phyloP scores from a whole-genome alignment of 2,888 invertebrate species.

The Trichacis sp. region DNA sequence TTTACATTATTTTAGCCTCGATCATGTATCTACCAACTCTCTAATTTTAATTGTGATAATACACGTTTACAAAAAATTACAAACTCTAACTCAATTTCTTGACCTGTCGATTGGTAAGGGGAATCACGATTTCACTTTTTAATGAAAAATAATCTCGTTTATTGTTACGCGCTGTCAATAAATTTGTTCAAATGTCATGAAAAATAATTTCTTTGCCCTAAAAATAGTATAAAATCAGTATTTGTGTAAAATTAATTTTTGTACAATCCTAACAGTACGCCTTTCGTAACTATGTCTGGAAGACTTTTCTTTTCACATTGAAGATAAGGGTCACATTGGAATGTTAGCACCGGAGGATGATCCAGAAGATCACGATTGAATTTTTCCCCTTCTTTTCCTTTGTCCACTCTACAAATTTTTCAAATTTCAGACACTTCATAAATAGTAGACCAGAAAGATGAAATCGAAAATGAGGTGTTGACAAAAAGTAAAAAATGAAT shows the following conservation, averaged over 20 bases:
- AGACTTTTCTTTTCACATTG: constrained; percentile 60
- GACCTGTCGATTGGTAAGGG: neutral
- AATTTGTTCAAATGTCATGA: constrained; percentile 4
- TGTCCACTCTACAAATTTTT: constrained; percentile 53
- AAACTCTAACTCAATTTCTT: neutral
- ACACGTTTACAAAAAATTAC: constrained; percentile 1
- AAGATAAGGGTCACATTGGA: constrained; percentile 66
- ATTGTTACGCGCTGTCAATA: constrained; percentile 18
- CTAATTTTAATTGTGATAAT: neutral
- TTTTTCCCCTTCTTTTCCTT: constrained; percentile 37
- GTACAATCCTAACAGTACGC: constrained; percentile 66
- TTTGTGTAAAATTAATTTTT: constrained; percentile 54
- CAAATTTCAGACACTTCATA: no score
- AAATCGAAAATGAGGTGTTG: no score
- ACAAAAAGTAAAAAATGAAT: no score
- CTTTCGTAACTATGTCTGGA: constrained; percentile 68
- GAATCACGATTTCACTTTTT: neutral
- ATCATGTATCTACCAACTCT: neutral
- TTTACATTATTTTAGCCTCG: neutral
- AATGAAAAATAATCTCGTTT: constrained; percentile 29
- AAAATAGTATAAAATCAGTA: no score
- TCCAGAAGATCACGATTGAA: constrained; percentile 43
- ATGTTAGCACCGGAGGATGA: constrained; percentile 66
- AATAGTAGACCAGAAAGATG: no score
- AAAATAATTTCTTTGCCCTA: neutral